Conservation (phyloP, 2,113 vertebrate species). For the Dasyurus viverrinus region DNA sequence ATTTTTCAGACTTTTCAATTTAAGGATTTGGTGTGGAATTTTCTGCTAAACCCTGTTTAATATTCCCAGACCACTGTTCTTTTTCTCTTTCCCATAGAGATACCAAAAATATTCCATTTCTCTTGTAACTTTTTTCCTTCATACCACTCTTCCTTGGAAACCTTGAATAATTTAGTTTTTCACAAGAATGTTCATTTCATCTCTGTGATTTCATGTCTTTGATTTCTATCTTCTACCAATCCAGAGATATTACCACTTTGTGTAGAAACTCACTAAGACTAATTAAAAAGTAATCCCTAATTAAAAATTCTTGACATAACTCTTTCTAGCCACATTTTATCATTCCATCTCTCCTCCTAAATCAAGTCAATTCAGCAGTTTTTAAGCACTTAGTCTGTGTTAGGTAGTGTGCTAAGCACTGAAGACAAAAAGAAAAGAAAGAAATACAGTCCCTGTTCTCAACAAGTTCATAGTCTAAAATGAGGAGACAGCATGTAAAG, state of each 20-base stretch:
- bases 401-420: neutral
- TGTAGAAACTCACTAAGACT: neutral
- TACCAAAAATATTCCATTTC: neutral
- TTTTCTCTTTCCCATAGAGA: slow-evolving; percentile 5
- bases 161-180: neutral
- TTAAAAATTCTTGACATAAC: neutral
- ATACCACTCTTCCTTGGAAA: neutral
- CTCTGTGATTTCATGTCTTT: neutral
- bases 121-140: neutral
- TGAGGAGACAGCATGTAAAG: neutral
- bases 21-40: neutral
- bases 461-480: neutral
- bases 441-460: neutral
- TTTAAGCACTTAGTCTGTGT: too few species aligned
- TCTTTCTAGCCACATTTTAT: neutral
- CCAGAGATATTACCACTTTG: neutral
- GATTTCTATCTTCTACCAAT: neutral
- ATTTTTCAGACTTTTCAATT: neutral
- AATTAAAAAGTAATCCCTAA: neutral
- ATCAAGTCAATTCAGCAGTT: neutral
- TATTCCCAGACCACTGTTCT: neutral
- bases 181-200: neutral
- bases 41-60: neutral
- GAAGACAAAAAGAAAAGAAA: neutral
- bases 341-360: neutral